phyloP scores from a whole-genome alignment of 1,140 invertebrate genomes.

The Drosophila punjabiensis region DNA sequence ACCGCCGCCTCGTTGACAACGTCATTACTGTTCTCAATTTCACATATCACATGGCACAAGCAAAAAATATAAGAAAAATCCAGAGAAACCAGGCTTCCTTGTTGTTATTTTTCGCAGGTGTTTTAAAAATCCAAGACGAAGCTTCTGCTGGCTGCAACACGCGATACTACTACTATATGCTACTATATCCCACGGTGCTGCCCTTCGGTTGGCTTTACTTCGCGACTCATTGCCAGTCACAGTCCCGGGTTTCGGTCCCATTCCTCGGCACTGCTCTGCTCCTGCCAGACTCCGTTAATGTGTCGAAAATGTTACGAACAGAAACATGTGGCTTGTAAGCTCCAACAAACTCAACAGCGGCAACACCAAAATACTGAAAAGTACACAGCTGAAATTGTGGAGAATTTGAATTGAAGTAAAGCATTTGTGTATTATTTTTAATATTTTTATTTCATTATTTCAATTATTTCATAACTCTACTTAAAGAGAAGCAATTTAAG shows the following conservation, averaged over 20 bases:
- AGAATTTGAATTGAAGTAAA: too few relatives aligned
- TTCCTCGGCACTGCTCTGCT: neutral
- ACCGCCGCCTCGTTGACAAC: constrained; percentile 64
- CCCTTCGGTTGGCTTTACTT: neutral
- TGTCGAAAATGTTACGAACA: constrained; percentile 79
- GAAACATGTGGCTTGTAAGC: constrained; percentile 76
- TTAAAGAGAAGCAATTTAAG: too few relatives aligned
- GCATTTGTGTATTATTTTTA: neutral
- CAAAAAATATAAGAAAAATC: constrained; percentile 30
- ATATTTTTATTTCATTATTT: too few relatives aligned
- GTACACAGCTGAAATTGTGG: neutral
- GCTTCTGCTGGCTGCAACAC: constrained; percentile 31
- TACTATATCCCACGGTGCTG: constrained; percentile 1
- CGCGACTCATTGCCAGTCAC: neutral
- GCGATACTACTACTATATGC: neutral
- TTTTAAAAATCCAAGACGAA: constrained; percentile 21
- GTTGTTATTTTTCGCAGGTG: constrained; percentile 1
- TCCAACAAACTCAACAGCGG: constrained; percentile 31
- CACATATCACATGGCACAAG: constrained; percentile 79
- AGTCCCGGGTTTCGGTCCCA: neutral
- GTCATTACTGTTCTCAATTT: constrained; percentile 83
- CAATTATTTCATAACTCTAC: too few relatives aligned
- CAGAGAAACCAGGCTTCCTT: constrained; percentile 30
- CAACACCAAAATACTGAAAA: constrained; percentile 26
- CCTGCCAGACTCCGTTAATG: constrained; percentile 61